Evolutionary conservation across 2,113 vertebrate genomes (phyloP).

Genomic region (Hippocampus guttulatus): DNA sequence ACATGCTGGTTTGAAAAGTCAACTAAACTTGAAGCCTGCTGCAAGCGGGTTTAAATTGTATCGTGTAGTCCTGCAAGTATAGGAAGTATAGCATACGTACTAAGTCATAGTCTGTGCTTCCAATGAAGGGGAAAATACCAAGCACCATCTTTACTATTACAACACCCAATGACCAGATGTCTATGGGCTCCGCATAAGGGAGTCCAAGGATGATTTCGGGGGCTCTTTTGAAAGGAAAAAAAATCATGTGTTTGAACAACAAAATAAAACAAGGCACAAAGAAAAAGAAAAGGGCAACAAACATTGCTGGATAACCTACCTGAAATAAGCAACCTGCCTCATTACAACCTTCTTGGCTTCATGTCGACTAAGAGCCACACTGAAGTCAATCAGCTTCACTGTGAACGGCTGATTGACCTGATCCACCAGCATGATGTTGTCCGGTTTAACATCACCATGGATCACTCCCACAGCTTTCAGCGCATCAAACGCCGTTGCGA

Average conservation of each 20-base stretch:
- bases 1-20: no score
- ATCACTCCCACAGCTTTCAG: conserved; percentile 6
- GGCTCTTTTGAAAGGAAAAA: neutral
- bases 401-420: neutral
- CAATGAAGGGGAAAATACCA: conserved; percentile 6
- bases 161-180: conserved; percentile 9
- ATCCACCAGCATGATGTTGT: conserved; percentile 15
- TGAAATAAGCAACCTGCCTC: conserved; percentile 12
- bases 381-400: conserved; percentile 11
- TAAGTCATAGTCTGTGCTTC: conserved; percentile 8
- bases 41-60: no score
- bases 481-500: conserved; percentile 2
- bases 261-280: neutral
- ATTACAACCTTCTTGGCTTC: conserved; percentile 1
- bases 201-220: neutral
- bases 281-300: neutral
- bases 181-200: neutral
- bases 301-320: neutral
- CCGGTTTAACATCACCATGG: conserved; percentile 7
- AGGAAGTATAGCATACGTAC: neutral
- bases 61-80: no score
- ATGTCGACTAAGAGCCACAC: conserved; percentile 1
- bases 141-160: conserved; percentile 3
- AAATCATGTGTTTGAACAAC: neutral
- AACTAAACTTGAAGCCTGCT: no score